A percentile compares a stretch with the other conserved stretches of the same genome.
Conservation (phyloP, 2,797 vertebrate genomes). For the Myoxocephalus aenaeus region DNA sequence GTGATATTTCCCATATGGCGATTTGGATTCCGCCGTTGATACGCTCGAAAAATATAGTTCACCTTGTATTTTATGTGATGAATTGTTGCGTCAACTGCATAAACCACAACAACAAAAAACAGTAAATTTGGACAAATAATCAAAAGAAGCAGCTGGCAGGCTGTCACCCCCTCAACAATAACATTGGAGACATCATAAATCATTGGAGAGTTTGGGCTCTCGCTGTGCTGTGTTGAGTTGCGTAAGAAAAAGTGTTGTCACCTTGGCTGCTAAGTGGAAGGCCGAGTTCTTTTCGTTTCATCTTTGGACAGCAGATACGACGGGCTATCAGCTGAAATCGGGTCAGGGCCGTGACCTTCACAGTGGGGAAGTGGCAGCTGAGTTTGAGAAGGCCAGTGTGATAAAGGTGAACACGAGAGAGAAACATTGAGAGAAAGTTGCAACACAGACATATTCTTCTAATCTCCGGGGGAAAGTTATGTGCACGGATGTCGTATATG, state of each 20-base stretch:
- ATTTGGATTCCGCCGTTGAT: not conserved
- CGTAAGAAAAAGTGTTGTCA: conserved; percentile 30
- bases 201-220: not conserved
- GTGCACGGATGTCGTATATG: not conserved
- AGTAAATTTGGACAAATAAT: not conserved
- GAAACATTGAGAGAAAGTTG: not conserved
- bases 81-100: not conserved
- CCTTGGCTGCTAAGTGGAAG: conserved; percentile 11
- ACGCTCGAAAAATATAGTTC: not conserved
- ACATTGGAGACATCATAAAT: not conserved
- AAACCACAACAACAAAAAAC: not conserved
- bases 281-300: conserved; percentile 6
- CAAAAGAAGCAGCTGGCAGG: not conserved
- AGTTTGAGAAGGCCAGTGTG: conserved; percentile 37
- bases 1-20: not conserved
- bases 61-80: not conserved
- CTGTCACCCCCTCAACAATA: not conserved
- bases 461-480: not conserved
- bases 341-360: conserved; percentile 58
- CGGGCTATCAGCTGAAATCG: conserved; percentile 38
- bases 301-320: conserved; percentile 45
- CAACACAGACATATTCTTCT: not conserved
- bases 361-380: conserved; percentile 15
- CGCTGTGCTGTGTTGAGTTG: conserved; percentile 32
- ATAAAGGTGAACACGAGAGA: conserved; percentile 27